These are phyloP conservation scores for Mechanitis mazaeus DNA, from an alignment of 2,888 invertebrate species.

Conservation along the genomic window DNA sequence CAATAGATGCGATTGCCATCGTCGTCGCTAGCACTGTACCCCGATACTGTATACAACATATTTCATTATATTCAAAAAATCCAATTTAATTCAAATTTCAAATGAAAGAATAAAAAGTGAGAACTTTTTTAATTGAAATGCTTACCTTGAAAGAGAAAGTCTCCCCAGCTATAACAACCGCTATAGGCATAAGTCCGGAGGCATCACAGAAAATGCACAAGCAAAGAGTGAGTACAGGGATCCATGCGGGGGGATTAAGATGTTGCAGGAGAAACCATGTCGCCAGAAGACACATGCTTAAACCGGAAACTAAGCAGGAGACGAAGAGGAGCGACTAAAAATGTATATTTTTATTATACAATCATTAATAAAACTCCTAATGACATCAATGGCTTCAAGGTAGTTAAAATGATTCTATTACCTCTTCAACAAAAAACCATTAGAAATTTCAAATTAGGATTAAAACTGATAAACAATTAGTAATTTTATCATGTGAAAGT, in stretches of 20 bases:
- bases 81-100: too few relatives aligned
- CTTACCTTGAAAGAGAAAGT: neutral
- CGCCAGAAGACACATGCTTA: constrained; percentile 59
- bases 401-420: neutral
- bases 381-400: too few relatives aligned
- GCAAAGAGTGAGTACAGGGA: constrained; percentile 69
- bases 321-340: constrained; percentile 52
- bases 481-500: neutral
- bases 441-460: neutral
- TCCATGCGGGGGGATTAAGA: constrained; percentile 55
- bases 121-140: too few relatives aligned
- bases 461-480: neutral
- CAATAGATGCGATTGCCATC: constrained; percentile 31
- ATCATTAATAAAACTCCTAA: neutral
- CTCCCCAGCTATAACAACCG: constrained; percentile 40
- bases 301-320: constrained; percentile 54
- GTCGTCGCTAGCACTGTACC: constrained; percentile 36
- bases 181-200: constrained; percentile 70
- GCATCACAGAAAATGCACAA: constrained; percentile 70
- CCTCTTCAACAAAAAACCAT: neutral
- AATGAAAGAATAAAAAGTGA: too few relatives aligned
- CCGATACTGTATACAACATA: constrained; percentile 32
- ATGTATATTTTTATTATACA: neutral
- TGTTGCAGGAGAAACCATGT: constrained; percentile 58
- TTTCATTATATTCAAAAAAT: too few relatives aligned